phyloP scores from a whole-genome alignment of 1,140 invertebrate species.

The Anastrepha obliqua region DNA sequence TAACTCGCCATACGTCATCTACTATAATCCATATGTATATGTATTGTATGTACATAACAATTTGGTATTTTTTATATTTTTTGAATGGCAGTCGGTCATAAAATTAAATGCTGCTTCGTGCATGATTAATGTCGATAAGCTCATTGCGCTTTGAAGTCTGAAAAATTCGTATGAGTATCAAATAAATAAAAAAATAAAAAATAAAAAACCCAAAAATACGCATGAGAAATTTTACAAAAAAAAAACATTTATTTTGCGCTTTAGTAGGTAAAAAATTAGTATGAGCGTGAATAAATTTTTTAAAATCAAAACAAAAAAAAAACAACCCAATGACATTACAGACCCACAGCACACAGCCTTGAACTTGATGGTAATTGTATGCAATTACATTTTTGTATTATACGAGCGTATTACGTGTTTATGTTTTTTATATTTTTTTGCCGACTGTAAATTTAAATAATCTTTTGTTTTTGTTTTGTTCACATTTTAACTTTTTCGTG shows the following conservation, averaged over 20 bases:
- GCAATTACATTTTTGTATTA: slow-evolving; percentile 24
- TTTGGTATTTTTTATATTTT: too few relatives aligned
- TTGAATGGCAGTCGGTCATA: neutral
- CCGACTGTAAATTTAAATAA: slow-evolving; percentile 4
- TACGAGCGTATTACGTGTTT: slow-evolving; percentile 19
- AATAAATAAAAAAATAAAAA: neutral
- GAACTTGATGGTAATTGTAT: slow-evolving; percentile 34
- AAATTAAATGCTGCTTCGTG: neutral
- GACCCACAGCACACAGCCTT: neutral
- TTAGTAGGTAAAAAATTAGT: neutral
- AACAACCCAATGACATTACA: neutral
- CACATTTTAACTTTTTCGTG: neutral
- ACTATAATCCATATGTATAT: neutral
- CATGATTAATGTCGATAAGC: neutral
- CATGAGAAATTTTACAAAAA: too few relatives aligned
- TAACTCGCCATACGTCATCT: neutral
- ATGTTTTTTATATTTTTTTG: neutral
- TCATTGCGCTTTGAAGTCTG: neutral
- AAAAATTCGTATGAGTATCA: neutral
- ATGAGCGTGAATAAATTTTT: neutral
- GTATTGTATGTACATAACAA: too few relatives aligned
- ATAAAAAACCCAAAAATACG: neutral
- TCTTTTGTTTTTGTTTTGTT: neutral
- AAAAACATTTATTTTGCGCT: neutral
- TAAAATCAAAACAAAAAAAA: neutral